These are phyloP conservation scores for Chlorospingus semifuscus DNA, from an alignment of 2,797 vertebrate species.

Conservation along the genomic window DNA sequence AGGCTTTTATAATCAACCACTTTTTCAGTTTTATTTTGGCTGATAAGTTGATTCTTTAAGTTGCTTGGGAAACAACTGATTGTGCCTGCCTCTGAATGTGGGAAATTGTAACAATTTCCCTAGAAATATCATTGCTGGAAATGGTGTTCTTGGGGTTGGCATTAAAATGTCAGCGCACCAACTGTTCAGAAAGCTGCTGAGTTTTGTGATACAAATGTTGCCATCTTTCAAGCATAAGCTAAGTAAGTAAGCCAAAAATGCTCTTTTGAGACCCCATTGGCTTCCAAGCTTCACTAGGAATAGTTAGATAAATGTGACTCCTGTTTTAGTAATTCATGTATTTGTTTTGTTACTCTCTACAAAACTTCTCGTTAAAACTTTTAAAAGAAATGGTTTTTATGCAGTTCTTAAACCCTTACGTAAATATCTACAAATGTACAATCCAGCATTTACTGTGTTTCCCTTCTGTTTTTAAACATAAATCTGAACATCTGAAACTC, in stretches of 20 bases:
- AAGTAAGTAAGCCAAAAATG: neutral
- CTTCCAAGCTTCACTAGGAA: neutral
- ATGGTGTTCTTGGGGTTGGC: neutral
- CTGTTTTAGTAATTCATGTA: neutral
- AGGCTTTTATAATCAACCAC: neutral
- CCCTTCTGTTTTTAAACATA: neutral
- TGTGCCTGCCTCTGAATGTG: neutral
- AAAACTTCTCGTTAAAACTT: neutral
- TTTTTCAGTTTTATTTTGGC: neutral
- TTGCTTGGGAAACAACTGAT: neutral
- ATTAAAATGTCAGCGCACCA: conserved; percentile 12
- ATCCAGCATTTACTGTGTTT: neutral
- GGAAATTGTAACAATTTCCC: neutral
- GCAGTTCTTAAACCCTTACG: neutral
- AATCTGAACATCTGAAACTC: neutral
- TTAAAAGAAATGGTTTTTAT: neutral
- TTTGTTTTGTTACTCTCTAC: neutral
- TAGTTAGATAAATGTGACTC: neutral
- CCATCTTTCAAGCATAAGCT: neutral
- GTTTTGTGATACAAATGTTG: neutral
- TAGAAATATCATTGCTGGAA: neutral
- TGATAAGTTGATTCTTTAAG: neutral
- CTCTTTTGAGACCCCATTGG: neutral
- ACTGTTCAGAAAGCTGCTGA: conserved; percentile 41
- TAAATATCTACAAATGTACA: neutral